Conservation (phyloP, 1,140 invertebrate genomes). For the Mercenaria mercenaria region DNA sequence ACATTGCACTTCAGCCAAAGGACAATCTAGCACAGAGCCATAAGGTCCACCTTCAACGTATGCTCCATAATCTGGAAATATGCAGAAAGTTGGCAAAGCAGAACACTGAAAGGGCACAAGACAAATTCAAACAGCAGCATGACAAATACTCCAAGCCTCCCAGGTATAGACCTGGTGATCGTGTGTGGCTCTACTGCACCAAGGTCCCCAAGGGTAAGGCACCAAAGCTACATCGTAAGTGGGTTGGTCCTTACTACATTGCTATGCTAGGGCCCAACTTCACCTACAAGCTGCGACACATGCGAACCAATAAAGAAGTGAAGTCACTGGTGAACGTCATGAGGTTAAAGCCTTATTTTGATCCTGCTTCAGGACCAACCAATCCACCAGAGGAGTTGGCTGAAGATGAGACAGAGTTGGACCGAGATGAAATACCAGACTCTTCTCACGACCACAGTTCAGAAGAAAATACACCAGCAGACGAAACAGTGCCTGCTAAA, state of each 20-base stretch:
- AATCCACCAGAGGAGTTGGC: constrained; percentile 33
- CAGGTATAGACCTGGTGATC: constrained; percentile 38
- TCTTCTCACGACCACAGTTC: neutral
- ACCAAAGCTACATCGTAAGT: constrained; percentile 59
- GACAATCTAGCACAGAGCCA: neutral
- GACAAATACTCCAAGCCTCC: constrained; percentile 58
- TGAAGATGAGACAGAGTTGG: neutral
- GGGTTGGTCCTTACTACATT: constrained; percentile 60
- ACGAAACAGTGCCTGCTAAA: neutral
- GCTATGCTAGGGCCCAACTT: constrained; percentile 10
- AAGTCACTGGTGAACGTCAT: too few relatives aligned
- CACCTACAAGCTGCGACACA: constrained; percentile 37
- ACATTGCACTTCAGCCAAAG: constrained; percentile 30
- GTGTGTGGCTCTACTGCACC: too few relatives aligned
- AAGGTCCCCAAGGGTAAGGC: too few relatives aligned
- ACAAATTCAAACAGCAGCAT: constrained; percentile 49
- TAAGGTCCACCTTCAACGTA: neutral
- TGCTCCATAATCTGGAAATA: constrained; percentile 45
- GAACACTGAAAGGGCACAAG: constrained; percentile 53
- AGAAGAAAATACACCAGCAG: neutral
- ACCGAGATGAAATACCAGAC: neutral
- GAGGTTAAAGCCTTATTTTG: constrained; percentile 48
- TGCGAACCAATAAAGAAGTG: constrained; percentile 15
- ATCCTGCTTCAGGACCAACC: neutral
- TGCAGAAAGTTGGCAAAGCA: constrained; percentile 34